Percentiles rank a stretch among this genome's conserved stretches.
Evolutionary conservation across 2,888 invertebrate genomes (phyloP).

Genomic region (Lepidochitona cinerea): DNA sequence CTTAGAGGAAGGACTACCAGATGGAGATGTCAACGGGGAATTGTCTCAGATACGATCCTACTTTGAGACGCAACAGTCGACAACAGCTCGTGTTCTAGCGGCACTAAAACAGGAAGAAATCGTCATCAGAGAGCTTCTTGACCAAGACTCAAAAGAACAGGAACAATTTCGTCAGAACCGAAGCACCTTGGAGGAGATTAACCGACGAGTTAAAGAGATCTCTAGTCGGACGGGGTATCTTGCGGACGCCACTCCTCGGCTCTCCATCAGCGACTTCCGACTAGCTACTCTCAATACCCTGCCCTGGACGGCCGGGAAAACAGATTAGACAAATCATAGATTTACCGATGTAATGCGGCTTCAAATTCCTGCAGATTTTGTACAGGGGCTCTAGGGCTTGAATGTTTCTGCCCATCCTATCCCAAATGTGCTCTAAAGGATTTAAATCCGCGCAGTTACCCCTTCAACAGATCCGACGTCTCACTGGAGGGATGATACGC

Average conservation of each 20-base stretch:
- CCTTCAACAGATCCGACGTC: too few species aligned
- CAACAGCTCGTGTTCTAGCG: background rate
- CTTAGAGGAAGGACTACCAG: background rate
- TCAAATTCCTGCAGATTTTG: too few species aligned
- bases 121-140: background rate
- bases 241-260: background rate
- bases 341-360: too few species aligned
- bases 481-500: too few species aligned
- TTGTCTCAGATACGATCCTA: background rate
- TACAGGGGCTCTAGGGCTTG: too few species aligned
- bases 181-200: background rate
- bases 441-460: too few species aligned
- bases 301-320: background rate
- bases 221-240: background rate
- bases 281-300: background rate
- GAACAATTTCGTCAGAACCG: background rate
- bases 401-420: too few species aligned
- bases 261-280: background rate
- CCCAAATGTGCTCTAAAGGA: too few species aligned
- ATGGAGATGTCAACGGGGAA: background rate
- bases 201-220: background rate
- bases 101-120: slow-evolving; percentile 1
- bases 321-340: too few species aligned
- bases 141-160: background rate
- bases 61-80: background rate